Conservation (phyloP, 1,140 invertebrate genomes). For the Lepeophtheirus salmonis region DNA sequence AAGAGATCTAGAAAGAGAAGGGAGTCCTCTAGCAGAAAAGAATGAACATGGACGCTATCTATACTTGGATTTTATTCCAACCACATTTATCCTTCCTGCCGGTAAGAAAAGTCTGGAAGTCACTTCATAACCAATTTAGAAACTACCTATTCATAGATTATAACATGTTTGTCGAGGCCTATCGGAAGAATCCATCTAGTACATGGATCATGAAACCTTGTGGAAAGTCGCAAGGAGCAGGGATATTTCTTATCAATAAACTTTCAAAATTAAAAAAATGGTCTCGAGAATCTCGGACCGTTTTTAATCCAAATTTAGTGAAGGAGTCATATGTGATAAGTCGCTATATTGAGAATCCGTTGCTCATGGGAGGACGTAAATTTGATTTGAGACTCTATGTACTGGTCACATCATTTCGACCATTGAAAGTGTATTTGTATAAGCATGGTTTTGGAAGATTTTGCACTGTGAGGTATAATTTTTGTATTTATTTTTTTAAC, state of each 20-base stretch:
- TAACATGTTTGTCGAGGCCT: slow-evolving; percentile 88
- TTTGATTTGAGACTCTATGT: slow-evolving; percentile 62
- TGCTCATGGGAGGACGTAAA: slow-evolving; percentile 70
- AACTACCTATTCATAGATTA: slow-evolving; percentile 42
- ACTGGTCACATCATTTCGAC: slow-evolving; percentile 63
- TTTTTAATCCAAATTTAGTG: slow-evolving; percentile 44
- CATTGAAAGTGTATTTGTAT: slow-evolving; percentile 52
- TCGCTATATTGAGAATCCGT: slow-evolving; percentile 58
- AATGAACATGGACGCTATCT: slow-evolving; percentile 45
- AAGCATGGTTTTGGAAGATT: slow-evolving; percentile 63
- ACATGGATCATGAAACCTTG: slow-evolving; percentile 97
- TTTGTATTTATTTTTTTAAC: no score
- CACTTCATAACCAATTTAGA: no score
- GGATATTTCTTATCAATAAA: slow-evolving; percentile 74
- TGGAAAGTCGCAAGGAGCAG: slow-evolving; percentile 54
- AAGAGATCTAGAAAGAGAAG: slow-evolving; percentile 73
- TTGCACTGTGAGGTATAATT: slow-evolving; percentile 53
- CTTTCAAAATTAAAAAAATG: slow-evolving; percentile 68
- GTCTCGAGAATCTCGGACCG: slow-evolving; percentile 33
- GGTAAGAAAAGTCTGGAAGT: slow-evolving; percentile 30
- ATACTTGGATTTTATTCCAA: slow-evolving; percentile 71
- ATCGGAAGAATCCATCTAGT: slow-evolving; percentile 64
- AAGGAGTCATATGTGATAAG: slow-evolving; percentile 83
- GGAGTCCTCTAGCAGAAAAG: slow-evolving; percentile 60
- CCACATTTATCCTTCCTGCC: slow-evolving; percentile 77